These are phyloP conservation scores for Metallyticus violacea DNA, from an alignment of 2,888 invertebrate genomes.

Conservation along the genomic window DNA sequence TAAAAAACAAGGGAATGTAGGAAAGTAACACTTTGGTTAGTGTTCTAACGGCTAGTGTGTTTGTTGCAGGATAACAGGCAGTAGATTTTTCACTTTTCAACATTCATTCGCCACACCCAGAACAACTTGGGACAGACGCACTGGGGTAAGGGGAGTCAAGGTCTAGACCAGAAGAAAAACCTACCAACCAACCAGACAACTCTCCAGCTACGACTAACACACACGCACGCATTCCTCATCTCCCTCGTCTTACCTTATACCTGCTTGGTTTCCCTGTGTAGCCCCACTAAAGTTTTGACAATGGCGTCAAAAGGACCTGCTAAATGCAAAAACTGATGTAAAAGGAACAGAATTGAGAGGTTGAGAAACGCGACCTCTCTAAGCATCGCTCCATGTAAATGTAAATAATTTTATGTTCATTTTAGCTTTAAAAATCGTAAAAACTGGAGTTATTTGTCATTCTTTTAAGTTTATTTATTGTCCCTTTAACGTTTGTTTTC, in stretches of 20 bases:
- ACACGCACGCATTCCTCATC: neutral
- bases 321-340: neutral
- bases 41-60: neutral
- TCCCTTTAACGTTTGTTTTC: too few species aligned
- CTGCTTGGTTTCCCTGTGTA: neutral
- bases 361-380: too few species aligned
- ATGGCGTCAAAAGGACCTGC: neutral
- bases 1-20: neutral
- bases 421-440: too few species aligned
- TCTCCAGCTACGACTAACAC: neutral
- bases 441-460: too few species aligned
- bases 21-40: neutral
- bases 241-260: too few species aligned
- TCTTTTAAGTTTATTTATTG: too few species aligned
- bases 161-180: neutral
- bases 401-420: too few species aligned
- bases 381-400: too few species aligned
- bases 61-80: neutral
- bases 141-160: neutral
- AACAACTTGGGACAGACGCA: neutral
- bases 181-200: neutral
- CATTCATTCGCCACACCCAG: constrained; percentile 9
- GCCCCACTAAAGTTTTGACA: neutral
- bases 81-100: constrained; percentile 14
- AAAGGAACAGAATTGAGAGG: neutral